Base-by-base conservation (phyloP, 2,113 vertebrate species). In the Halcyon malimbica region DNA sequence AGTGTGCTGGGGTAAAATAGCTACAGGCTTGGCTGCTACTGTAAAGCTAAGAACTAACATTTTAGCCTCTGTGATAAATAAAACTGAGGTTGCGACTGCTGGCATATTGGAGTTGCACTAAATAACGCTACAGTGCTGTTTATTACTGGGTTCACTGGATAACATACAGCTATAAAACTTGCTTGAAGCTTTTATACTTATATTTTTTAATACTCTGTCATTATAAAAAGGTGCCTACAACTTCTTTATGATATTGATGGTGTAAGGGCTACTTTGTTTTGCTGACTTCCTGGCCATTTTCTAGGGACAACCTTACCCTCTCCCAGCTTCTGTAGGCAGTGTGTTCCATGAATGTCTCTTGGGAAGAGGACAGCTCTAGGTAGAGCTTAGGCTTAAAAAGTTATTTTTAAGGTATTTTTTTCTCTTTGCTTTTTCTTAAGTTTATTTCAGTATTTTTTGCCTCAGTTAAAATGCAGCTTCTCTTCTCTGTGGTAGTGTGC, bases 151-250 rank as follows among this genome's bases (percentile, higher is more conserved):
- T 94, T 96, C 93, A 89, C 87, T 94, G 96, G 96, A 90, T 96
- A 96, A 97, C 92, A 94, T 57, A 93, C 91, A 93, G 92, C 89
- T 94, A 82, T 97, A 97, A 97, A 97, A 94, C 76, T 93, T 92
- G 41, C 75, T 83, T 93, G 95, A 97, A 93, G 95, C 77, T 97
- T 97, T 97, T 97, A 97, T 51, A 51, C 50, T 51, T 51, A 51
- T 19, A 51, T 51, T 51, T 51, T 51, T 51, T 51, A 94, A 62
- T 92, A 90, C 93, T 97, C 73, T 95, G 82, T 97, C 94, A 94
- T 91, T 96, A 87, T 93, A 68, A 91, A 94, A 95, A 65, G 83
- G 73, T 80, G 64, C 69, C 89, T 89, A 54, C 37, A 60, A 93
- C 53, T 87, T 94, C 87, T 94, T 93, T 89, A 68, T 94, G 75